Conservation (phyloP, 2,888 invertebrate genomes). For the Altica lythri region DNA sequence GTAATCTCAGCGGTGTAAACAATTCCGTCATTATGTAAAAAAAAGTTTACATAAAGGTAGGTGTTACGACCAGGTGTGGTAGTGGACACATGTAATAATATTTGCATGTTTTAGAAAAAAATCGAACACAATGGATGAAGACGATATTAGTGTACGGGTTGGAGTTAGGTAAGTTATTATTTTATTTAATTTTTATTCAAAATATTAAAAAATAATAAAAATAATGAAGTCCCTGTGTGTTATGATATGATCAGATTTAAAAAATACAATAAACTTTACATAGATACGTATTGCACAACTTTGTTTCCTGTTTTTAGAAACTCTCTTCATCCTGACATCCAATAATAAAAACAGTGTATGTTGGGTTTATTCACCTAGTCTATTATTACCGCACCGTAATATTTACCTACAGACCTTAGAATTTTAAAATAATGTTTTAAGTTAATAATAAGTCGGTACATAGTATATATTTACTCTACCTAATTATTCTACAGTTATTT, state of each 20-base stretch:
- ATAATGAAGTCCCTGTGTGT: no score
- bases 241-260: no score
- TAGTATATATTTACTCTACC: no score
- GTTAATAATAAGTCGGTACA: no score
- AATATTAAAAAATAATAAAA: conserved; percentile 30
- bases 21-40: conserved; percentile 41
- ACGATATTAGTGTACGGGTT: conserved; percentile 71
- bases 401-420: conserved; percentile 16
- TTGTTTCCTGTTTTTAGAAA: conserved; percentile 30
- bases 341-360: conserved; percentile 20
- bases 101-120: conserved; percentile 37
- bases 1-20: conserved; percentile 33
- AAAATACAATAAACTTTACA: no score
- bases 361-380: conserved; percentile 24
- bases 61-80: conserved; percentile 45
- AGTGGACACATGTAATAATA: conserved; percentile 34
- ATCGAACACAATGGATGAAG: conserved; percentile 63
- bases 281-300: neutral
- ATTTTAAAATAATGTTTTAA: no score
- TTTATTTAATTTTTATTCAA: conserved; percentile 31
- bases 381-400: conserved; percentile 18
- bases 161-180: conserved; percentile 65
- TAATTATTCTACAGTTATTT: no score
- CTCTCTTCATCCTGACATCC: conserved; percentile 23
- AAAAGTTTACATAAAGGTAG: conserved; percentile 47